These are phyloP conservation scores for Isurus oxyrinchus DNA, from an alignment of 2,113 vertebrate genomes.

Conservation along the genomic window DNA sequence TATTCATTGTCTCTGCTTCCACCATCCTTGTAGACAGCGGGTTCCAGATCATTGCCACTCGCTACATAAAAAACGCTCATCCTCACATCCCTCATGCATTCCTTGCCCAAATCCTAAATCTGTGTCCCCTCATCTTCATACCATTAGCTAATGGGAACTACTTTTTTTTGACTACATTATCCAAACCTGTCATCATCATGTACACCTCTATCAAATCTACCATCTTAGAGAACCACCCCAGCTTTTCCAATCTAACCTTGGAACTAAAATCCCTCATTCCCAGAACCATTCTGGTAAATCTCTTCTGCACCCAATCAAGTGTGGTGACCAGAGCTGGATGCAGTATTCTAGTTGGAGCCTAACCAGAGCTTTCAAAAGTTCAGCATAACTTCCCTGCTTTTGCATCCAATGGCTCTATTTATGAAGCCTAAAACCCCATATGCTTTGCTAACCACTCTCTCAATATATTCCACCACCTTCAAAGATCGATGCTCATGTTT, in stretches of 20 bases:
- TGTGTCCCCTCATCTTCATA: neutral
- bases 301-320: too few relatives aligned
- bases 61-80: neutral
- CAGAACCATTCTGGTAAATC: too few relatives aligned
- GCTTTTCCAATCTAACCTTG: too few relatives aligned
- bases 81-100: neutral
- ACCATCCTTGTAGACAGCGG: neutral
- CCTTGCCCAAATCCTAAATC: neutral
- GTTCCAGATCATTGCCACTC: neutral
- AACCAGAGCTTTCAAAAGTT: neutral
- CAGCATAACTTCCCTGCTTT: neutral
- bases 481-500: neutral
- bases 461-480: neutral
- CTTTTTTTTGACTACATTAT: neutral
- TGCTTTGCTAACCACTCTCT: neutral
- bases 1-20: neutral
- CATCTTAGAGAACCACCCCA: too few relatives aligned
- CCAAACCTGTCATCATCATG: neutral
- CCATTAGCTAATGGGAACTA: neutral
- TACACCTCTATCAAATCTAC: neutral
- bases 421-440: neutral
- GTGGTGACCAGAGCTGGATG: neutral
- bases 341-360: neutral
- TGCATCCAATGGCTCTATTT: neutral
- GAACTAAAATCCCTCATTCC: too few relatives aligned